These are phyloP conservation scores for Polypedilum pembai DNA, from an alignment of 1,140 invertebrate species.

Conservation along the genomic window DNA sequence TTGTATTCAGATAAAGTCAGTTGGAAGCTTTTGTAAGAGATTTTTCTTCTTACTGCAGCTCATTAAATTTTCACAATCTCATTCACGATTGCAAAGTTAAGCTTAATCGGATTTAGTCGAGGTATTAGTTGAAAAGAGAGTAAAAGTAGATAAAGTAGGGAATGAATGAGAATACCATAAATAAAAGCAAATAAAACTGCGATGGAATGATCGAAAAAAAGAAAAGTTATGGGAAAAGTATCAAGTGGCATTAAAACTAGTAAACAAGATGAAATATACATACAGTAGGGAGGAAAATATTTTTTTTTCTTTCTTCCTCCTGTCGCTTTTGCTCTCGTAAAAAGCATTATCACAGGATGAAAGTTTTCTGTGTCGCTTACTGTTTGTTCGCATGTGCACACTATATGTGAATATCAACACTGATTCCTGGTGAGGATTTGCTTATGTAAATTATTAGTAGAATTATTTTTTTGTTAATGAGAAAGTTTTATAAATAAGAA, in stretches of 20 bases:
- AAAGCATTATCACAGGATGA: too few relatives aligned
- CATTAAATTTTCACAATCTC: constrained; percentile 12
- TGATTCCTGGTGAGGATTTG: too few relatives aligned
- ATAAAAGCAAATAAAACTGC: neutral
- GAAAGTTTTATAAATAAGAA: too few relatives aligned
- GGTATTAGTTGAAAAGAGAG: neutral
- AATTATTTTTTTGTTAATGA: too few relatives aligned
- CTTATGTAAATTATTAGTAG: too few relatives aligned
- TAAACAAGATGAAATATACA: neutral
- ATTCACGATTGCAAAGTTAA: constrained; percentile 11
- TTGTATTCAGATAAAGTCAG: neutral
- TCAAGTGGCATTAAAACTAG: constrained; percentile 17
- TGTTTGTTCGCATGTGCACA: too few relatives aligned
- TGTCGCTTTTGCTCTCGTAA: too few relatives aligned
- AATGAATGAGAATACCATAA: neutral
- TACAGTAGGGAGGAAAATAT: neutral
- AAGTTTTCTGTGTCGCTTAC: too few relatives aligned
- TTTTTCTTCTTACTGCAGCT: neutral
- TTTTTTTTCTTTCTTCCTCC: neutral
- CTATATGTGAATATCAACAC: too few relatives aligned
- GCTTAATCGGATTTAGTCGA: neutral
- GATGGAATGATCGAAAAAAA: neutral
- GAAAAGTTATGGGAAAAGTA: constrained; percentile 17
- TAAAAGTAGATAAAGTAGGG: neutral
- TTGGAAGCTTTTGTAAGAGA: neutral